A percentile compares a stretch with the other conserved stretches of the same genome.
phyloP scores from a whole-genome alignment of 2,797 vertebrate species.

The Protonibea diacanthus region DNA sequence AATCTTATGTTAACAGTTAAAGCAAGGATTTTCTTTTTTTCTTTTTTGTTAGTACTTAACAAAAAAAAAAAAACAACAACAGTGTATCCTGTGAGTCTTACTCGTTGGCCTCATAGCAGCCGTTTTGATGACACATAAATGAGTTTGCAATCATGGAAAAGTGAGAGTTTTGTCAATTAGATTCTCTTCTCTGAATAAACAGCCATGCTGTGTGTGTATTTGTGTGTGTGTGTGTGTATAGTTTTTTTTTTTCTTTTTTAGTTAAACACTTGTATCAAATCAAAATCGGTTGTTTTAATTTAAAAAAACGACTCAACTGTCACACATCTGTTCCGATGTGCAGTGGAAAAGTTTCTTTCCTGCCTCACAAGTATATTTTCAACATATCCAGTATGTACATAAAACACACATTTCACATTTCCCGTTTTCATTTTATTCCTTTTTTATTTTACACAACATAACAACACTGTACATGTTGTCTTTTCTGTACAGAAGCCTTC shows the following conservation, averaged over 20 bases:
- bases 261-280: conserved; percentile 16
- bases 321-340: background rate
- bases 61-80: background rate
- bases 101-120: conserved; percentile 13
- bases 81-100: conserved; percentile 1
- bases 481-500: conserved; percentile 90
- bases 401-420: conserved; percentile 70
- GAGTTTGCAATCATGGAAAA: conserved; percentile 5
- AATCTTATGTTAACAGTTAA: background rate
- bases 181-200: conserved; percentile 18
- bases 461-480: conserved; percentile 92
- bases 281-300: background rate
- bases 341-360: background rate
- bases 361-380: background rate
- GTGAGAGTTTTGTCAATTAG: conserved; percentile 26
- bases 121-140: conserved; percentile 11
- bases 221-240: background rate
- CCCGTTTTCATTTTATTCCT: conserved; percentile 85
- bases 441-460: conserved; percentile 94
- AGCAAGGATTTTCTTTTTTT: conserved; percentile 8
- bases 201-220: background rate
- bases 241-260: background rate
- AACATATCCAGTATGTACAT: background rate
- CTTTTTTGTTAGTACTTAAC: background rate
- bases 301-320: background rate